Evolutionary conservation across 2,888 invertebrate species (phyloP).

Genomic region (Cerastoderma edule): DNA sequence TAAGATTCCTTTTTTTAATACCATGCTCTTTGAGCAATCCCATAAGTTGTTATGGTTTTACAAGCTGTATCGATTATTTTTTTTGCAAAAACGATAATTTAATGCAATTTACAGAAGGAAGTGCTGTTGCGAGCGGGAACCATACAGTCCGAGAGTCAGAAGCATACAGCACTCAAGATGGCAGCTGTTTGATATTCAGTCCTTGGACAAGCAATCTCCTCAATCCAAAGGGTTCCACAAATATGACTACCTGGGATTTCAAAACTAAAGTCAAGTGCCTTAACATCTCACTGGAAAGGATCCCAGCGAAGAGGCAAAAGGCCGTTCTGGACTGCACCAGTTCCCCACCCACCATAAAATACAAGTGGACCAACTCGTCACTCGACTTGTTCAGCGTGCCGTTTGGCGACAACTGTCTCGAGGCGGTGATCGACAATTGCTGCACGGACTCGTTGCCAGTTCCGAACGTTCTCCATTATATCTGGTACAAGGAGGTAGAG

Average conservation of each 20-base stretch:
- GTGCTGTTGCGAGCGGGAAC: too few relatives aligned
- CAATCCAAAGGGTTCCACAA: conserved; percentile 6
- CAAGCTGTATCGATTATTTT: too few relatives aligned
- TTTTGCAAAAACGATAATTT: too few relatives aligned
- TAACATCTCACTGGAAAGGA: not conserved
- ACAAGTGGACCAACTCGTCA: conserved; percentile 17
- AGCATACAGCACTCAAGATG: too few relatives aligned
- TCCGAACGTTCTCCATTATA: conserved; percentile 58
- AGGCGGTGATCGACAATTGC: conserved; percentile 43
- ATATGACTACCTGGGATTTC: conserved; percentile 11
- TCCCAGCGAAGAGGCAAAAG: conserved; percentile 9
- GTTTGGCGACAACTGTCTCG: conserved; percentile 42
- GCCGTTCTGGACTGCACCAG: conserved; percentile 16
- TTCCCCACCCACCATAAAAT: conserved; percentile 11
- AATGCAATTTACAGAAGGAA: too few relatives aligned
- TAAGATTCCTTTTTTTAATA: too few relatives aligned
- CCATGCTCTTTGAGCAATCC: too few relatives aligned
- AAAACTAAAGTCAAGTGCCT: not conserved
- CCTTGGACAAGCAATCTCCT: conserved; percentile 18
- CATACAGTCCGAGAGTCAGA: too few relatives aligned
- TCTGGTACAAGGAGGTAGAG: conserved; percentile 47
- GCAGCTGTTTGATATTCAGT: conserved; percentile 7
- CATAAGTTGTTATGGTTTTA: too few relatives aligned
- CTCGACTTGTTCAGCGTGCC: conserved; percentile 23
- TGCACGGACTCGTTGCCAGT: conserved; percentile 37